A percentile compares a stretch with the other conserved stretches of the same genome.
Evolutionary conservation across 2,113 vertebrate genomes (phyloP).

Genomic region (Rhea americana): DNA sequence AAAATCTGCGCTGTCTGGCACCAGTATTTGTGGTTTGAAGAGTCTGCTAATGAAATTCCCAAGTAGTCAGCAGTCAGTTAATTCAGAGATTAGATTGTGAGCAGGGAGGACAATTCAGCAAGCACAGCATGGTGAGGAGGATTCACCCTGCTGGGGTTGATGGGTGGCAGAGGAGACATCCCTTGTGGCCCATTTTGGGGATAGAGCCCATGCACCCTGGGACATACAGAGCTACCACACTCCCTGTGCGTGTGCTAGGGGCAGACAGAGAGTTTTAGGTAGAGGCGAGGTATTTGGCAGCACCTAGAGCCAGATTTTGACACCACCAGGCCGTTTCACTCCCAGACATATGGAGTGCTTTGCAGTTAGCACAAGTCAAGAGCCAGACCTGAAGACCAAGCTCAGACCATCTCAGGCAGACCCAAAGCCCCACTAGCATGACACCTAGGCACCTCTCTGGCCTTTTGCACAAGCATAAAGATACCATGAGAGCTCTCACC

Average conservation of each 20-base stretch:
- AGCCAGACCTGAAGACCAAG: not conserved
- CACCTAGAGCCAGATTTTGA: not conserved
- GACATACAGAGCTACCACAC: fast-evolving
- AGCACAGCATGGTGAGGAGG: no score
- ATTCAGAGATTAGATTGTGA: no score
- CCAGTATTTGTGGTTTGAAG: not conserved
- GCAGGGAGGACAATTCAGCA: no score
- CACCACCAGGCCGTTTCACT: not conserved
- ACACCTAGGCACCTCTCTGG: fast-evolving
- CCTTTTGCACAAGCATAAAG: fast-evolving
- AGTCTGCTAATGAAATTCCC: not conserved
- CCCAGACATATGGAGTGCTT: not conserved
- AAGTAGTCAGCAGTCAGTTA: not conserved
- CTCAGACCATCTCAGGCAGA: not conserved
- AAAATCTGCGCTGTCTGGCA: not conserved
- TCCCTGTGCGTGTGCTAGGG: not conserved
- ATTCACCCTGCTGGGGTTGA: no score
- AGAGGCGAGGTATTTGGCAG: not conserved
- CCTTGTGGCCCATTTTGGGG: fast-evolving
- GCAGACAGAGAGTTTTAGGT: fast-evolving
- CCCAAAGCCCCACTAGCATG: fast-evolving
- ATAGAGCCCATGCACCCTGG: not conserved
- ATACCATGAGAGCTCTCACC: fast-evolving
- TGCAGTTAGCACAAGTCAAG: no score
- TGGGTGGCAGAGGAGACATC: not conserved